Evolutionary conservation across 1,140 invertebrate genomes (phyloP).

Genomic region (Philopotamus ludificatus): DNA sequence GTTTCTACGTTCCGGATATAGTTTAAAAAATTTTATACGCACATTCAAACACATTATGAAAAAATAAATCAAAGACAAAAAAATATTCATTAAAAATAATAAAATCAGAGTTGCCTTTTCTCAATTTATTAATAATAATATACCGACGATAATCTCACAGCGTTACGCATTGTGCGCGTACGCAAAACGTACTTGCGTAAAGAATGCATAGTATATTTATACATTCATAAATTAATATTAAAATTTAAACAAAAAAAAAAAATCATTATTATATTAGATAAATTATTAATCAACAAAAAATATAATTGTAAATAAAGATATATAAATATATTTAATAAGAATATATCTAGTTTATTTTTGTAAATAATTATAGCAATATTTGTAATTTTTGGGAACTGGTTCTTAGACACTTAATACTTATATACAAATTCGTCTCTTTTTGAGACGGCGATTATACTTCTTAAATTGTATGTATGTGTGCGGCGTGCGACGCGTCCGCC

Average conservation of each 20-base stretch:
- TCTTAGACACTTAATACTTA: conserved; percentile 39
- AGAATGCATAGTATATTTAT: conserved; percentile 13
- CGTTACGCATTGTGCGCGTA: not conserved
- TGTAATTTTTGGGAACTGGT: conserved; percentile 39
- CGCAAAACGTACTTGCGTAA: conserved; percentile 8
- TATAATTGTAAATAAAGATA: conserved; percentile 29
- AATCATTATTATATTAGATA: conserved; percentile 33
- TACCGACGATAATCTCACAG: conserved; percentile 22
- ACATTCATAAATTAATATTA: conserved; percentile 20
- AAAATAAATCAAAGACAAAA: not conserved
- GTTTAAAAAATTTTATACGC: not conserved
- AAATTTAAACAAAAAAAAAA: no score
- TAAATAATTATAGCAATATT: conserved; percentile 41
- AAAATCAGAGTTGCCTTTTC: conserved; percentile 32
- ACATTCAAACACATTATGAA: not conserved
- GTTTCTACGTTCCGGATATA: not conserved
- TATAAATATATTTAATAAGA: conserved; percentile 22
- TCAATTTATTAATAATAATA: conserved; percentile 15
- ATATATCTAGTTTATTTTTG: conserved; percentile 41
- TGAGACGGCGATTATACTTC: no score
- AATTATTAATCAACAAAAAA: conserved; percentile 35
- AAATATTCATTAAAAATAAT: conserved; percentile 18
- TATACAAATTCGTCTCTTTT: conserved; percentile 32
- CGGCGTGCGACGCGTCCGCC: no score
- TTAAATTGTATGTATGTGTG: no score